Evolutionary conservation across 2,888 invertebrate genomes (phyloP).

Genomic region (Oxycera nigricornis): DNA sequence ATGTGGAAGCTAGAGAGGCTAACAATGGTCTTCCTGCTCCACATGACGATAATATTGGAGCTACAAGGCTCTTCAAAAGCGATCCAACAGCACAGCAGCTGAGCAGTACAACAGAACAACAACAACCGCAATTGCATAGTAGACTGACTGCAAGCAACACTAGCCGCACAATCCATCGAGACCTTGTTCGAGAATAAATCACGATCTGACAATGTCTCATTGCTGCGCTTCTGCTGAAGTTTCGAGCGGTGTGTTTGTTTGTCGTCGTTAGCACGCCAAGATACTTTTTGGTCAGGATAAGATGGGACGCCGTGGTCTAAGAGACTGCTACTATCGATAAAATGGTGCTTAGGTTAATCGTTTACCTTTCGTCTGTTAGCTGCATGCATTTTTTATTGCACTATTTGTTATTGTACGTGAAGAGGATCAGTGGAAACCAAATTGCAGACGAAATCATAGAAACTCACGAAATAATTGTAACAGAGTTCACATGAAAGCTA

Average conservation of each 20-base stretch:
- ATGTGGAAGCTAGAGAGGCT: background rate
- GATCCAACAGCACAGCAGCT: background rate
- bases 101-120: background rate
- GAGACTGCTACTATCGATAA: slow-evolving; percentile 27
- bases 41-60: slow-evolving; percentile 29
- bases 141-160: background rate
- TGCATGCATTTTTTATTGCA: background rate
- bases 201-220: slow-evolving; percentile 46
- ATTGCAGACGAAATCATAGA: slow-evolving; percentile 41
- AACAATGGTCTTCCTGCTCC: slow-evolving; percentile 21
- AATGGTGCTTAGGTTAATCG: slow-evolving; percentile 34
- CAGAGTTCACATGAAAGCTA: slow-evolving; percentile 29
- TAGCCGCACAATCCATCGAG: slow-evolving; percentile 44
- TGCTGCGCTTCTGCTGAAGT: slow-evolving; percentile 43
- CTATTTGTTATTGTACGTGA: slow-evolving; percentile 8
- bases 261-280: slow-evolving; percentile 26
- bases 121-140: background rate
- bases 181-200: slow-evolving; percentile 44
- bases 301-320: slow-evolving; percentile 3
- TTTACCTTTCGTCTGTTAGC: slow-evolving; percentile 12
- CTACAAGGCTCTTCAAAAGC: background rate
- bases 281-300: slow-evolving; percentile 15
- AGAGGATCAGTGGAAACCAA: slow-evolving; percentile 26
- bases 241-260: background rate
- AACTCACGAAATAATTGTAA: slow-evolving; percentile 47